These are phyloP conservation scores for Cephus sareptanus DNA, from an alignment of 2,888 invertebrate genomes.

Conservation along the genomic window DNA sequence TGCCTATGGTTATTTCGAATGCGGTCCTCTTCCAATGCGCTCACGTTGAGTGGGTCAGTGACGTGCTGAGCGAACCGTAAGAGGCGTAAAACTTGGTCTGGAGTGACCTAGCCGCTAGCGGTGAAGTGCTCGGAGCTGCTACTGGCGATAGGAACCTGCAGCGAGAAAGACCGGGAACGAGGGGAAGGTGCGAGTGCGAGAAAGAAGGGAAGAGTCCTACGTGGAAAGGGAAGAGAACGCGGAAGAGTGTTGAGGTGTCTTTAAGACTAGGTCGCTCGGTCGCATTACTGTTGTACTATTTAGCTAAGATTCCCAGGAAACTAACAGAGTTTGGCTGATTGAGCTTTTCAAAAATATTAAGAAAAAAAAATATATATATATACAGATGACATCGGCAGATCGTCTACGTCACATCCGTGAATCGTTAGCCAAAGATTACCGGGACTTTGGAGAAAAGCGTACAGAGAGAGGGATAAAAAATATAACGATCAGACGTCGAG, in stretches of 20 bases:
- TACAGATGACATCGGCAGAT: neutral
- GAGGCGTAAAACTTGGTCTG: constrained; percentile 25
- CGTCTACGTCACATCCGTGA: neutral
- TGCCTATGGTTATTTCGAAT: neutral
- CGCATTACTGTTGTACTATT: constrained; percentile 56
- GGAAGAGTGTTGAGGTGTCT: constrained; percentile 61
- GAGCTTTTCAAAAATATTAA: neutral
- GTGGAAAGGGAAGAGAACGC: constrained; percentile 64
- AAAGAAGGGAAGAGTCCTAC: constrained; percentile 7
- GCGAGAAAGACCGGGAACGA: neutral
- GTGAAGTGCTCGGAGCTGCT: constrained; percentile 34
- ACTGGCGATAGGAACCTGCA: neutral
- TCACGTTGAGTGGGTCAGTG: constrained; percentile 59
- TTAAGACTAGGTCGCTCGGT: constrained; percentile 65
- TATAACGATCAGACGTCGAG: neutral
- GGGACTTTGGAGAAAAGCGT: constrained; percentile 9
- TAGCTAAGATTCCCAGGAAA: neutral
- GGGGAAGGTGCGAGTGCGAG: neutral
- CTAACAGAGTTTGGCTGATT: neutral
- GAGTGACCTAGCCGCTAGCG: constrained; percentile 63
- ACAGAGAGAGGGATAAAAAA: constrained; percentile 14
- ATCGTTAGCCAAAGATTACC: neutral
- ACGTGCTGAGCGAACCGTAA: constrained; percentile 46
- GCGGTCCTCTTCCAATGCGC: neutral
- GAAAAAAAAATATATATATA: neutral